phyloP scores from a whole-genome alignment of 2,113 vertebrate genomes.

The Triplophysa rosa region DNA sequence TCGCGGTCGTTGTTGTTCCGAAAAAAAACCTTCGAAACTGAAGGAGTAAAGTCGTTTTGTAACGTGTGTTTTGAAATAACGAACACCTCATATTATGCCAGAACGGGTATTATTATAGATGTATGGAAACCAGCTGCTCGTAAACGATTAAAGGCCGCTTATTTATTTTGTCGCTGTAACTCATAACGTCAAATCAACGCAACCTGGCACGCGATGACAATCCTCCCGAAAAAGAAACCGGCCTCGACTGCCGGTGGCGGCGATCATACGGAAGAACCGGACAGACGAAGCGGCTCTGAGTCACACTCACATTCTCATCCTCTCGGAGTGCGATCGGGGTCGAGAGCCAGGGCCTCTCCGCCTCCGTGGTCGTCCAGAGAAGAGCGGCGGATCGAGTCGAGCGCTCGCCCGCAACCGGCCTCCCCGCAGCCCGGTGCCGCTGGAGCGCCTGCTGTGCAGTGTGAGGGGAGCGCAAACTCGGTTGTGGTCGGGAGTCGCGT shows the following conservation, averaged over 20 bases:
- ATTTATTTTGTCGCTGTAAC: neutral
- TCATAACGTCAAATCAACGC: conserved; percentile 16
- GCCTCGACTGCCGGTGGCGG: conserved; percentile 72
- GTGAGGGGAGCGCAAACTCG: conserved; percentile 66
- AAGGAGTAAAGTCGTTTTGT: conserved; percentile 6
- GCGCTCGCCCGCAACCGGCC: conserved; percentile 74
- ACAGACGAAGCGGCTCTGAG: conserved; percentile 76
- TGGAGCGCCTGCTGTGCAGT: conserved; percentile 71
- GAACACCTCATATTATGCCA: conserved; percentile 3
- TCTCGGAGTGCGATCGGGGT: conserved; percentile 67
- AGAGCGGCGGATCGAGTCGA: conserved; percentile 72
- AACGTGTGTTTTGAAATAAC: neutral
- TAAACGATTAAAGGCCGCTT: conserved; percentile 9
- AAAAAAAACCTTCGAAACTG: conserved; percentile 17
- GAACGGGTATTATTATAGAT: neutral
- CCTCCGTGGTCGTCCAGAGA: conserved; percentile 78
- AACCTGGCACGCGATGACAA: conserved; percentile 79
- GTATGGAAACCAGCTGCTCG: neutral
- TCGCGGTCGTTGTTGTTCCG: conserved; percentile 15
- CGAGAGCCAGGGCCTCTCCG: conserved; percentile 82
- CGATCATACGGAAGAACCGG: conserved; percentile 76
- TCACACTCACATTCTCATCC: conserved; percentile 70
- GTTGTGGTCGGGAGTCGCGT: conserved; percentile 68
- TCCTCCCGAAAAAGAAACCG: conserved; percentile 92
- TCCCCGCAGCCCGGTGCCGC: conserved; percentile 71